These are phyloP conservation scores for Girardia tigrina DNA, from an alignment of 2,888 invertebrate genomes.

Conservation along the genomic window DNA sequence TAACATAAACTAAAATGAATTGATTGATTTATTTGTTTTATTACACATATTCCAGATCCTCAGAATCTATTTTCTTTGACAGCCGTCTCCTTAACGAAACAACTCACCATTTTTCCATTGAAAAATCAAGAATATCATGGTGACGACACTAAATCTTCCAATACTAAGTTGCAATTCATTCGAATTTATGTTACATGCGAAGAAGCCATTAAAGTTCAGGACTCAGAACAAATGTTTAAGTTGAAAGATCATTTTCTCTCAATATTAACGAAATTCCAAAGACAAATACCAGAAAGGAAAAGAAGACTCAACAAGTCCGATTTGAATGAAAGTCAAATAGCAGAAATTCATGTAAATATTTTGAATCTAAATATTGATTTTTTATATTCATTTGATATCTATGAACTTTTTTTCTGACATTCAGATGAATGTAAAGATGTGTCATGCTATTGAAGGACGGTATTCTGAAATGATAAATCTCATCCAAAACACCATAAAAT, in stretches of 20 bases:
- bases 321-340: neutral
- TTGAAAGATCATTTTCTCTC: neutral
- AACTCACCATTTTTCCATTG: neutral
- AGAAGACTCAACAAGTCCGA: neutral
- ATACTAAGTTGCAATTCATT: neutral
- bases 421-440: no score
- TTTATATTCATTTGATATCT: no score
- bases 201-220: neutral
- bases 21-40: no score
- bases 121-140: neutral
- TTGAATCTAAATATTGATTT: no score
- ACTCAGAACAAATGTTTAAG: neutral
- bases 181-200: neutral
- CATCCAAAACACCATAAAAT: no score
- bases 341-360: neutral
- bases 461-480: no score
- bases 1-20: no score
- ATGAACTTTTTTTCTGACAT: no score
- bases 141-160: neutral
- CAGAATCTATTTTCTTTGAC: neutral
- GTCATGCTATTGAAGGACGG: no score
- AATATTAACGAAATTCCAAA: neutral
- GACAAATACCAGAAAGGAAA: neutral
- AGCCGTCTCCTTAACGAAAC: neutral
- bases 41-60: neutral